Evolutionary conservation across 2,797 vertebrate species (phyloP).

Genomic region (Argya squamiceps): DNA sequence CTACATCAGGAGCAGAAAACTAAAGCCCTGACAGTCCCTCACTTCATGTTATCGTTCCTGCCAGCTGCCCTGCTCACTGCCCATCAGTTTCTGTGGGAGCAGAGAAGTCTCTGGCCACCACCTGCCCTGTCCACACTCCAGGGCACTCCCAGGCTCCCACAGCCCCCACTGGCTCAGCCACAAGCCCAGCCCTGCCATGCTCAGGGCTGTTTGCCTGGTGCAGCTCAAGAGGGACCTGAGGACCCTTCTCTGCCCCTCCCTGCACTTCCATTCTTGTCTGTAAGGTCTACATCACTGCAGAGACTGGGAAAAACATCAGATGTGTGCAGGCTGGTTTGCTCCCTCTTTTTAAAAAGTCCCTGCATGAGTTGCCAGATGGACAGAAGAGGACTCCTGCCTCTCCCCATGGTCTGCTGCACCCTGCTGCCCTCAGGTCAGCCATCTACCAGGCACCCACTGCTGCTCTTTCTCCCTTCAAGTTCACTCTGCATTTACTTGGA

Average conservation of each 20-base stretch:
- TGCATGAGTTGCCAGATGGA: not conserved
- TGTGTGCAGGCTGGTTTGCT: not conserved
- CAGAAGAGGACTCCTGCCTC: not conserved
- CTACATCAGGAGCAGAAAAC: not conserved
- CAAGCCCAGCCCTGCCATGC: not conserved
- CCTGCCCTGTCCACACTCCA: accelerated
- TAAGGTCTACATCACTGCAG: not conserved
- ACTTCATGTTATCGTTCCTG: not conserved
- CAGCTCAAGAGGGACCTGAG: not conserved
- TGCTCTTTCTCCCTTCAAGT: not conserved
- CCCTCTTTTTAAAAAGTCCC: not conserved
- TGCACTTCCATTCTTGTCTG: not conserved
- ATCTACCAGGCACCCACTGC: not conserved
- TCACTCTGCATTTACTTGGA: not conserved
- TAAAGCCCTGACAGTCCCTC: accelerated
- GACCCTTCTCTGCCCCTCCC: not conserved
- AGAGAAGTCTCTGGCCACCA: not conserved
- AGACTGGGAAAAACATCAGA: not conserved
- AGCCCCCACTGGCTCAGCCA: not conserved
- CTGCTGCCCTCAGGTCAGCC: not conserved
- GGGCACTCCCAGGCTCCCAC: not conserved
- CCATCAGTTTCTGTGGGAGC: not conserved
- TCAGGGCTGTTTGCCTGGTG: not conserved
- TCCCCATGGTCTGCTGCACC: not conserved
- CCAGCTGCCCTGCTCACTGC: not conserved